phyloP scores from a whole-genome alignment of 2,113 vertebrate species.

The Pteronura brasiliensis region DNA sequence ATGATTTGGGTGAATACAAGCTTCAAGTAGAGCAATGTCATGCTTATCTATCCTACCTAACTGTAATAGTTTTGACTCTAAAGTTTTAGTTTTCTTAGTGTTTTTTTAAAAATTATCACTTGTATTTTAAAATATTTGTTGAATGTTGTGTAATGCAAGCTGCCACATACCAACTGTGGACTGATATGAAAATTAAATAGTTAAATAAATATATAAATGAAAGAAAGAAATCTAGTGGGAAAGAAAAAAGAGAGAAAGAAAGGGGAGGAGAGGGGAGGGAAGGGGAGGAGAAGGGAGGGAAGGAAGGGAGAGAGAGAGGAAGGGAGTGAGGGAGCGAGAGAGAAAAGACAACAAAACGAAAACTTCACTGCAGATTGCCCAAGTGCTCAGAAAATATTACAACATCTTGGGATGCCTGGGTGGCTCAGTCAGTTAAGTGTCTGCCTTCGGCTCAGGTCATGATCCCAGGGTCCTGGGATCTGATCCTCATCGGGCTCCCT shows the following conservation, averaged over 20 bases:
- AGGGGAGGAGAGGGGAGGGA: fast-evolving
- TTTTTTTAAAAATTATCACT: background rate
- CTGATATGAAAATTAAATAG: background rate
- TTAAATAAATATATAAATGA: background rate
- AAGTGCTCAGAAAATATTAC: background rate
- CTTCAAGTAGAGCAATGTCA: background rate
- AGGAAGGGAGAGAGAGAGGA: no score
- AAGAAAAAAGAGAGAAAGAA: no score
- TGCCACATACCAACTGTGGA: background rate
- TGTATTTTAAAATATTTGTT: background rate
- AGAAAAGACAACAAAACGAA: background rate
- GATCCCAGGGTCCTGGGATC: no score
- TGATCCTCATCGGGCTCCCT: no score
- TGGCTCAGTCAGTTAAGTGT: no score
- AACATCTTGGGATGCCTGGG: background rate
- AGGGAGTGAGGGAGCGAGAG: background rate
- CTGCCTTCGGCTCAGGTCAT: no score
- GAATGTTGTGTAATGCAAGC: background rate
- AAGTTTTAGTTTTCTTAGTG: background rate
- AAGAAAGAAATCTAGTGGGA: background rate
- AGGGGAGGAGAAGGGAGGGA: fast-evolving
- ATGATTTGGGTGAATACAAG: background rate
- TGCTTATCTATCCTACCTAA: background rate
- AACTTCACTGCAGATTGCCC: background rate
- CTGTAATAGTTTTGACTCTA: background rate